Evolutionary conservation across 2,797 vertebrate genomes (phyloP).

Genomic region (Anas flavirostris): DNA sequence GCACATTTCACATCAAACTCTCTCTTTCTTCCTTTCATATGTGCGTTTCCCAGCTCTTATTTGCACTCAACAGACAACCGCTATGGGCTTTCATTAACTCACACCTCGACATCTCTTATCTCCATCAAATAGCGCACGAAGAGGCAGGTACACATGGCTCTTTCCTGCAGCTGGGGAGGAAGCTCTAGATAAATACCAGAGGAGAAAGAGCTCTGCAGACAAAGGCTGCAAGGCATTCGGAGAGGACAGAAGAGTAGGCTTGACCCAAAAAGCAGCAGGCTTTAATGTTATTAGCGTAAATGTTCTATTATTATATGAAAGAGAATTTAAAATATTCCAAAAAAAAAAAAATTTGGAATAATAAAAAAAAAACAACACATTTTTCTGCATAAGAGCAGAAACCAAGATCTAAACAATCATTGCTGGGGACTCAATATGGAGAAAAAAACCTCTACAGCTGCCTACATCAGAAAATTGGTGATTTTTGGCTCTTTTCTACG

Average conservation of each 20-base stretch:
- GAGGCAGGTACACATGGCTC: neutral
- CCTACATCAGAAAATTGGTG: neutral
- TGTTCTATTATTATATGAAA: neutral
- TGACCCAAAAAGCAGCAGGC: slow-evolving; percentile 5
- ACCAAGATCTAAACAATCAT: neutral
- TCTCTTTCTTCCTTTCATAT: neutral
- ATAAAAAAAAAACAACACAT: neutral
- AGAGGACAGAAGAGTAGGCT: neutral
- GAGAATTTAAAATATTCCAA: neutral
- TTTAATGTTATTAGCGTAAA: neutral
- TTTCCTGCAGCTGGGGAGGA: neutral
- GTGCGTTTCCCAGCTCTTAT: neutral
- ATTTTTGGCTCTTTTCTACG: neutral
- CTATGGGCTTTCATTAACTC: neutral
- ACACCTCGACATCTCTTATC: neutral
- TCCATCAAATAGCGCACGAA: neutral
- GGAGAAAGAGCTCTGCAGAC: neutral
- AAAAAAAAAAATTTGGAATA: neutral
- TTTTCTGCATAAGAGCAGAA: neutral
- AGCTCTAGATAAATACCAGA: neutral
- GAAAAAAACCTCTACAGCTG: neutral
- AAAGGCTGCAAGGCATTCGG: neutral
- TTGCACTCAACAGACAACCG: neutral
- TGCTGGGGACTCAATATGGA: neutral
- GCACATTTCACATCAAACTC: neutral